Conservation (phyloP, 1,140 invertebrate genomes). For the Delia radicum region DNA sequence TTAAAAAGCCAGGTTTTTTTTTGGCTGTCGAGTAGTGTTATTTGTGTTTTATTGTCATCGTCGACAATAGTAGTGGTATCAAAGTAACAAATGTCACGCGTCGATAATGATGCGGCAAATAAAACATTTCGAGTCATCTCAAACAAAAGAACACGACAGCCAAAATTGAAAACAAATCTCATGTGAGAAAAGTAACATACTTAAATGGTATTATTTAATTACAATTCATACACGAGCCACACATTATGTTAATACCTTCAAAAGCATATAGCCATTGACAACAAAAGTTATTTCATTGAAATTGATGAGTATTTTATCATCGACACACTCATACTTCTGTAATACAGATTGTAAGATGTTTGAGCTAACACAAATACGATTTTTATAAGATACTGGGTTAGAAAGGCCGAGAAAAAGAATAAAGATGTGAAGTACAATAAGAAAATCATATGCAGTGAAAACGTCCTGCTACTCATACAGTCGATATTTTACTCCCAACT, state of each 20-base stretch:
- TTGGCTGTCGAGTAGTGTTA: no score
- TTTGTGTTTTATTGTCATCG: background rate
- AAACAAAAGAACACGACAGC: background rate
- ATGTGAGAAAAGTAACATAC: background rate
- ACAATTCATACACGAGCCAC: background rate
- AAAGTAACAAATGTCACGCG: background rate
- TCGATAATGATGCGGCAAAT: background rate
- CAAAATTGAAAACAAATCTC: background rate
- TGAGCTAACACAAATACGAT: no score
- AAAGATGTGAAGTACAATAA: no score
- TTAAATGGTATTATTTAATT: conserved; percentile 2
- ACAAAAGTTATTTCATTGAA: background rate
- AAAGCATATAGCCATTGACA: background rate
- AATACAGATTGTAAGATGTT: no score
- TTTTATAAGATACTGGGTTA: no score
- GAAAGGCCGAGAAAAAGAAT: no score
- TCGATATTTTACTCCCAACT: no score
- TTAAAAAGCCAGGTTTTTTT: no score
- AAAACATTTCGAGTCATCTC: background rate
- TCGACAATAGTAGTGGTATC: no score
- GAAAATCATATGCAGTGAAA: no score
- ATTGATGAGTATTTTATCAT: background rate
- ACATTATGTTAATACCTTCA: background rate
- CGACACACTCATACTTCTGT: no score
- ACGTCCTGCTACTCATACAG: no score